Percentiles rank a stretch among this genome's conserved stretches.
Conservation (phyloP, 2,113 vertebrate species). For the Phylloscopus whistleri region DNA sequence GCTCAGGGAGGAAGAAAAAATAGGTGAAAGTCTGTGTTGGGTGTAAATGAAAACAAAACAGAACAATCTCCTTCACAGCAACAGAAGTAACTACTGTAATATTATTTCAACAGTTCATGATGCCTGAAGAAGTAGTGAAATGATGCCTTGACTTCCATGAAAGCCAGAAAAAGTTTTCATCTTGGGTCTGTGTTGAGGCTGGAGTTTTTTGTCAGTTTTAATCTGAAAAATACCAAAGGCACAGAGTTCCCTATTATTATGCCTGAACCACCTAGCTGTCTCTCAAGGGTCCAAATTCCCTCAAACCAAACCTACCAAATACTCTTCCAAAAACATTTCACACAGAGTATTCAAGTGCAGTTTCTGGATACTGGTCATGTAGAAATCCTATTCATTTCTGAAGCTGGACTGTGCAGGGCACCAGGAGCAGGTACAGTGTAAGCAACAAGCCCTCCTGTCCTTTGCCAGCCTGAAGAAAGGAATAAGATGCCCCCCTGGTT, state of each 20-base stretch:
- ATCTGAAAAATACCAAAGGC: background rate
- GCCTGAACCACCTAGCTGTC: background rate
- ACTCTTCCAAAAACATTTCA: background rate
- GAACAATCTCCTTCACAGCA: background rate
- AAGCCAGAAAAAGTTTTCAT: background rate
- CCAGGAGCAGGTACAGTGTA: fast-evolving
- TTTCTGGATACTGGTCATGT: background rate
- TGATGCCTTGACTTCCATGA: background rate
- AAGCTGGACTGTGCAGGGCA: background rate
- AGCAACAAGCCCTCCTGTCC: background rate
- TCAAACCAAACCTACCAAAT: background rate
- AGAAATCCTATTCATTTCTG: background rate
- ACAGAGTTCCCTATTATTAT: background rate
- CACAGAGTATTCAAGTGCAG: background rate
- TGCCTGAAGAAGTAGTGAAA: background rate
- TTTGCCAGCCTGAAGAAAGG: background rate
- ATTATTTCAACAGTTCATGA: background rate
- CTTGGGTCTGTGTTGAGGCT: background rate
- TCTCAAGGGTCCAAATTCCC: background rate
- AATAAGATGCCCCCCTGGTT: background rate
- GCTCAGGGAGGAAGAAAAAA: background rate
- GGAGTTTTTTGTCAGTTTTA: background rate
- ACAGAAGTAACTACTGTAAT: background rate
- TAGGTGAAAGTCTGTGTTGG: background rate
- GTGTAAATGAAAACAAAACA: background rate